Evolutionary conservation across 2,113 vertebrate genomes (phyloP), one percentile per base, ranked within the genome.

Genomic region (Varanus komodoensis): DNA sequence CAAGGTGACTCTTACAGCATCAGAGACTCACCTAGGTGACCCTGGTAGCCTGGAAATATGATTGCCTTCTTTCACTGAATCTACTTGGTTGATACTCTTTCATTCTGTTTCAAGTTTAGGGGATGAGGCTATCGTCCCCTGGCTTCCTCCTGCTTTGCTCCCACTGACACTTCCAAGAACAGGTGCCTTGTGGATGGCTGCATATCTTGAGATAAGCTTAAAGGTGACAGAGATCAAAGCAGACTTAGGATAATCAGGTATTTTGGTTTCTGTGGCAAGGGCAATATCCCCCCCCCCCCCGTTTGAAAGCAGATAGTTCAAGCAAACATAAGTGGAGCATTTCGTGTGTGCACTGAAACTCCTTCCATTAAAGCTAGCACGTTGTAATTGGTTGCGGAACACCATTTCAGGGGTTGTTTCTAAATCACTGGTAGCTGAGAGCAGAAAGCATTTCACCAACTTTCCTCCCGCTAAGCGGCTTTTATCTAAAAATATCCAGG

Each of bases 11-110:
- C 87, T 17, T 57, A 17, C 77, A 27, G 12, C 27, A 4, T 8
- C 44, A 90, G 79, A 81, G 91, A 91, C 57, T 83, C 82, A 87
- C 78, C 74, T 80, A 90, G 73, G 86, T 87, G 71, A 94, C 17
- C 12, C 8, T 19, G 8, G 12, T 54, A 44, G 54, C 80, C 85
- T 23, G 25, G 90, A 67, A 84, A 77, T 34, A 54, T 0, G 29
- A n/a, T 1, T 48, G 57, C 2, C 32, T 78, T 64, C 61, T 64
- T 8, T 61, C 74, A 34, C 57, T 67, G 67, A 38, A 38, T 29
- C 29, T 0, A 3, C 8, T 74, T 78, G 48, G 73, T 17, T 54
- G n/a, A 27, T 4, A 82, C 1, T 29, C 21, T 15, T 9, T 23
- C 1, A 78, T 29, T 17, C 4, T 50, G 75, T 54, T 27, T 34